Percentiles rank a stretch among this genome's conserved stretches.
Conservation (phyloP, 2,797 vertebrate species). For the Eulemur rubriventer region DNA sequence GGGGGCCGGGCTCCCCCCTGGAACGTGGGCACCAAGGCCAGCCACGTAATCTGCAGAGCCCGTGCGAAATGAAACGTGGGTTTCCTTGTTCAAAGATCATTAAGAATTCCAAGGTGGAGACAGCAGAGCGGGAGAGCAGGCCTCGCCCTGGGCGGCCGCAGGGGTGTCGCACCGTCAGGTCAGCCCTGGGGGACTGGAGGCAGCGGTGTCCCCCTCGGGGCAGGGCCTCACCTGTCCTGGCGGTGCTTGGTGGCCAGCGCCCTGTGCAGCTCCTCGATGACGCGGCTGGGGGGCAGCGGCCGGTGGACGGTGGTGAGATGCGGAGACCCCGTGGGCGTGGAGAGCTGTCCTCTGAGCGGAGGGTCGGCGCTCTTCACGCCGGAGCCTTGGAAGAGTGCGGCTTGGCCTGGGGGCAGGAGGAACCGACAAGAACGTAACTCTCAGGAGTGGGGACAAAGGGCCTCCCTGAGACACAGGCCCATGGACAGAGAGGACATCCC, state of each 20-base stretch:
- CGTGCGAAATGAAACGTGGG: rapidly evolving
- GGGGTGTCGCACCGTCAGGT: rapidly evolving
- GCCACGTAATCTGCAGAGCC: not conserved
- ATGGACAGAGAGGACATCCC: rapidly evolving
- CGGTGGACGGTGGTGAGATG: constrained; percentile 92
- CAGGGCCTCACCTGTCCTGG: constrained; percentile 91
- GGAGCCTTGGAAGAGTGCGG: constrained; percentile 84
- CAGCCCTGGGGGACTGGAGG: rapidly evolving
- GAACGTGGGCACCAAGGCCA: not conserved
- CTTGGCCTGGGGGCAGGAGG: constrained; percentile 84
- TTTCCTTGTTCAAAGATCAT: rapidly evolving
- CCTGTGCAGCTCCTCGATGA: constrained; percentile 97
- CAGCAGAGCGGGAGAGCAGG: rapidly evolving
- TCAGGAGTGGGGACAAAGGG: constrained; percentile 82
- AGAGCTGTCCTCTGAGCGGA: constrained; percentile 88
- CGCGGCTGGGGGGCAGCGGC: constrained; percentile 96
- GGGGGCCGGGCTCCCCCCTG: not conserved
- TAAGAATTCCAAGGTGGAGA: too few species aligned
- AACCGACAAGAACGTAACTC: constrained; percentile 85
- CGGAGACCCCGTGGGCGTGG: constrained; percentile 92
- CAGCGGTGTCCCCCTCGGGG: rapidly evolving
- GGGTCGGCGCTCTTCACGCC: constrained; percentile 82
- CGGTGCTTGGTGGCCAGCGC: constrained; percentile 96
- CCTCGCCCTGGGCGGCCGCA: rapidly evolving
- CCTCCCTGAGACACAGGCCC: constrained; percentile 62